phyloP scores from a whole-genome alignment of 2,113 vertebrate genomes.

The Oostethus manadensis region DNA sequence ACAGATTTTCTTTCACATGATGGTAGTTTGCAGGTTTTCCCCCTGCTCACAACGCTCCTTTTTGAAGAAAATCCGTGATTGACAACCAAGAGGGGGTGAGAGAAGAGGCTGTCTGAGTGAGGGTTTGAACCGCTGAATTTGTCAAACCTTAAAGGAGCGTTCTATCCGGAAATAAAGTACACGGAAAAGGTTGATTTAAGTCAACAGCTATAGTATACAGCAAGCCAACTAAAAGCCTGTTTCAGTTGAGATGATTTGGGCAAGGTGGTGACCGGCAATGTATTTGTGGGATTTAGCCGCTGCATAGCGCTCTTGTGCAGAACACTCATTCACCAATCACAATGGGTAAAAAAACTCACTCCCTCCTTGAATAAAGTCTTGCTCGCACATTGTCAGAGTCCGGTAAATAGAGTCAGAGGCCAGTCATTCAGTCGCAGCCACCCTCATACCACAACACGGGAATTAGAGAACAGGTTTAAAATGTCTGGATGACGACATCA shows the following conservation, averaged over 20 bases:
- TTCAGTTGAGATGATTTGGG: constrained; percentile 29
- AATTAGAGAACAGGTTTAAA: constrained; percentile 43
- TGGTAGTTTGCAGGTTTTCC: constrained; percentile 43
- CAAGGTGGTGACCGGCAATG: constrained; percentile 15
- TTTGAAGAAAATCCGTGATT: constrained; percentile 51
- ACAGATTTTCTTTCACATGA: constrained; percentile 36
- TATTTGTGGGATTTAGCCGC: constrained; percentile 29
- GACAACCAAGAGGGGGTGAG: constrained; percentile 41
- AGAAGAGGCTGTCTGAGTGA: constrained; percentile 26
- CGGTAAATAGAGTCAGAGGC: constrained; percentile 55
- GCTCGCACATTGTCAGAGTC: constrained; percentile 45
- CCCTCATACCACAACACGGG: constrained; percentile 31
- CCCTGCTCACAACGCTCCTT: constrained; percentile 19
- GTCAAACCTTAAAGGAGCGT: constrained; percentile 25
- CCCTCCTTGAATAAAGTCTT: constrained; percentile 42
- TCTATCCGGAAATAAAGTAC: constrained; percentile 32
- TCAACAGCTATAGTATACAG: constrained; percentile 31
- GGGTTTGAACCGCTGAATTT: constrained; percentile 43
- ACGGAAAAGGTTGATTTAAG: constrained; percentile 38
- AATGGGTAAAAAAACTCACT: constrained; percentile 53
- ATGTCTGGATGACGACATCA: constrained; percentile 42
- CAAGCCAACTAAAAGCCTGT: constrained; percentile 37
- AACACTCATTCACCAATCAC: constrained; percentile 47
- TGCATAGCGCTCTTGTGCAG: constrained; percentile 19
- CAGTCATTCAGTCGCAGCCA: constrained; percentile 51